Evolutionary conservation across 1,140 invertebrate genomes (phyloP).

Genomic region (Drosophila malerkotliana): DNA sequence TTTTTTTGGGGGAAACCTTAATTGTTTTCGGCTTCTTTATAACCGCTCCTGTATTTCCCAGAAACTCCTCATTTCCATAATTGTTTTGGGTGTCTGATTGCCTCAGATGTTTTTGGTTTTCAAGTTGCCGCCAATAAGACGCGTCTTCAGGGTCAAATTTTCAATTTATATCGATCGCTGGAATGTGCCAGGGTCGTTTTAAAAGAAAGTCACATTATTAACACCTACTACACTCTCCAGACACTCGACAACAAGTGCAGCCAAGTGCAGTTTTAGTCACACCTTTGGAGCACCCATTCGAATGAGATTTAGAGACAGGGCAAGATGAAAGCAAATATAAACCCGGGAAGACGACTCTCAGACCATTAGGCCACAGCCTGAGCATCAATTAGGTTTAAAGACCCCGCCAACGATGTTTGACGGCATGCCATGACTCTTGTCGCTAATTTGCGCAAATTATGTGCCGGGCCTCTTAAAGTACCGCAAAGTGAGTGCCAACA

Average conservation of each 20-base stretch:
- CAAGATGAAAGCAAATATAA: conserved; percentile 43
- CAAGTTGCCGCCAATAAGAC: conserved; percentile 52
- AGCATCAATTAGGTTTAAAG: conserved; percentile 78
- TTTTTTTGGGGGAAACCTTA: conserved; percentile 24
- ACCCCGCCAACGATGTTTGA: conserved; percentile 52
- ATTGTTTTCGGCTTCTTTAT: conserved; percentile 42
- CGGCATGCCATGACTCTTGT: conserved; percentile 70
- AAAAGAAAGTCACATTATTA: conserved; percentile 17
- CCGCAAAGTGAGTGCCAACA: conserved; percentile 71
- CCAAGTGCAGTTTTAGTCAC: conserved; percentile 40
- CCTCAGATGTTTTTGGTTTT: conserved; percentile 24
- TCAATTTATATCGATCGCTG: conserved; percentile 71
- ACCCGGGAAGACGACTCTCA: conserved; percentile 15
- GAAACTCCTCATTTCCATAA: conserved; percentile 68
- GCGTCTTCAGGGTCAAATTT: conserved; percentile 63
- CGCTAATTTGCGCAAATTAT: conserved; percentile 82
- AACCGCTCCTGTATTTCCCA: conserved; percentile 17
- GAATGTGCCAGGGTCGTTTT: neutral
- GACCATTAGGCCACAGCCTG: conserved; percentile 46
- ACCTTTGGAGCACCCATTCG: conserved; percentile 50
- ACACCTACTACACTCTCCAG: conserved; percentile 54
- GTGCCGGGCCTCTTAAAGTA: conserved; percentile 76
- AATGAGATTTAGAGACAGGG: neutral
- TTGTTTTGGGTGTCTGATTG: conserved; percentile 60
- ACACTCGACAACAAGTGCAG: conserved; percentile 42